These are phyloP conservation scores for Chouioia cunea DNA, from an alignment of 2,888 invertebrate species.

Conservation along the genomic window DNA sequence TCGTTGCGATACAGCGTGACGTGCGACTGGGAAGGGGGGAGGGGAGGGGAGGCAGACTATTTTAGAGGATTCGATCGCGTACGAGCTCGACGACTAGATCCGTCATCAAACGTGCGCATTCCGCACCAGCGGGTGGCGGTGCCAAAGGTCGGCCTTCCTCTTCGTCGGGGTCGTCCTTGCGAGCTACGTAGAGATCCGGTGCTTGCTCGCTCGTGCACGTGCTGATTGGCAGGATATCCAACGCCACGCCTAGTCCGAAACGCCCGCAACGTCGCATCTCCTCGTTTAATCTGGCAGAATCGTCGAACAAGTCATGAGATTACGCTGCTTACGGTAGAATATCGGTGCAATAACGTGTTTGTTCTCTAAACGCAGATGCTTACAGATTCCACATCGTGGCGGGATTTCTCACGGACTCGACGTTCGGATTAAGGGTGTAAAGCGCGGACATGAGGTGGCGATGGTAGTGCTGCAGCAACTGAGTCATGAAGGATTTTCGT, in stretches of 20 bases:
- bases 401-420: conserved; percentile 65
- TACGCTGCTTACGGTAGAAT: background rate
- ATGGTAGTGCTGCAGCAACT: conserved; percentile 74
- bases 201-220: conserved; percentile 80
- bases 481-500: conserved; percentile 72
- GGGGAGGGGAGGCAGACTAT: background rate
- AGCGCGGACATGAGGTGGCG: conserved; percentile 73
- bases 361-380: conserved; percentile 55
- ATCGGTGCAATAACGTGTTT: too few species aligned
- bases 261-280: conserved; percentile 76
- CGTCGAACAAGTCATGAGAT: conserved; percentile 40
- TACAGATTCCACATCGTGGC: conserved; percentile 73
- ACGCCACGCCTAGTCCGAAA: conserved; percentile 77
- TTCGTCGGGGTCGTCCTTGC: conserved; percentile 61
- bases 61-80: conserved; percentile 73
- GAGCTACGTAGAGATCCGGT: conserved; percentile 75
- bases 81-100: conserved; percentile 78
- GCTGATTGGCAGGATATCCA: conserved; percentile 81
- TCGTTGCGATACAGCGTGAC: background rate
- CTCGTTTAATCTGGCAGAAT: conserved; percentile 71
- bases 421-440: conserved; percentile 71
- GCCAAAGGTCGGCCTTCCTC: conserved; percentile 66
- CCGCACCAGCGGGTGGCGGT: conserved; percentile 71
- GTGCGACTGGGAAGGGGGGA: background rate
- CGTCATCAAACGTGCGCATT: conserved; percentile 77